Base-by-base conservation (phyloP, 2,797 vertebrate genomes). In the Rhabdomys pumilio region DNA sequence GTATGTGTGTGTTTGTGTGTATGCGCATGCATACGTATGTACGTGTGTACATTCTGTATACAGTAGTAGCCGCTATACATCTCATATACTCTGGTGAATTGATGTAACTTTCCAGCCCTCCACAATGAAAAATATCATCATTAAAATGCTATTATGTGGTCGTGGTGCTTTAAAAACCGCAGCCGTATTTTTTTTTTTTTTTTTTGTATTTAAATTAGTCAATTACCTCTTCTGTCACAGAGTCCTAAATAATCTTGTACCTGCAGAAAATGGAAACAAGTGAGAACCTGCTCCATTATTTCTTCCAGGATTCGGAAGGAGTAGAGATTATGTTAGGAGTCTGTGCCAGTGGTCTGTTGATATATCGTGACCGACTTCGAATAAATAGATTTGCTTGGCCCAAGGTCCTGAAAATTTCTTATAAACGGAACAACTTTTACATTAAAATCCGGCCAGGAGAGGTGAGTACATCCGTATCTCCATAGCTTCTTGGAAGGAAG, bases 381-480 rank as follows among this genome's bases (percentile, higher is more conserved):
- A 99, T 99, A 98, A 99, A 99, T 97, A 99, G 99, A 97, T 99
- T 99, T 73, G 99, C 99, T 88, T 99, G 99, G 99, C 99, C 99
- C 79, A 99, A 99, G 98, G 99, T 99, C 98, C 99, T 99, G 97
- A 99, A 99, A 98, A 99, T 99, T 98, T 99, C 99, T 83, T 99
- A 99, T 98, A 99, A 99, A 98, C 99, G 99, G 97, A 99, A 99
- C 98, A 99, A 99, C 98, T 99, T 99, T 98, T 99, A 99, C 98
- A 99, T 99, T 98, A 99, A 99, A 98, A 99, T 99, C 97, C 99
- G 99, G 11, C 99, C 99, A 0, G 99, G 99, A 80, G 99, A 99
- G 99, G 99, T 99, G 98, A 98, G 98, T 94, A 20, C 24, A 24
- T 55, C 72, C 76, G 67, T 19, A 15, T 89, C n/a, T 93, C 41